These are phyloP conservation scores for Metalampra italica DNA, from an alignment of 2,888 invertebrate genomes.

Conservation along the genomic window DNA sequence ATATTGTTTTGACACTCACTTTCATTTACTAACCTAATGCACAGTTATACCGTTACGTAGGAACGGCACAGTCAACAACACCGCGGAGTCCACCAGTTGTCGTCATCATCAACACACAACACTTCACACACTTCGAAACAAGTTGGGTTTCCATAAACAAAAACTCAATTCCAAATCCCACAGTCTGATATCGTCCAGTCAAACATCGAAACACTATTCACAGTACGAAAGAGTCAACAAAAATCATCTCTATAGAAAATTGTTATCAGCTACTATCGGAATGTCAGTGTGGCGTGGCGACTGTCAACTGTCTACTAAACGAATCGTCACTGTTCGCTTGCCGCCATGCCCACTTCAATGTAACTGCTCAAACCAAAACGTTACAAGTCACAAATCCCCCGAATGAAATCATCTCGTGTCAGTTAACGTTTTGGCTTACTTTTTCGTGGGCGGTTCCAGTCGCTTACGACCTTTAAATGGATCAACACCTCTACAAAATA, in stretches of 20 bases:
- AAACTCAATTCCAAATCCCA: conserved; percentile 16
- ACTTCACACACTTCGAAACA: conserved; percentile 45
- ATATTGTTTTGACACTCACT: conserved; percentile 7
- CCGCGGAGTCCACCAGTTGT: conserved; percentile 19
- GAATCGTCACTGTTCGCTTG: conserved; percentile 72
- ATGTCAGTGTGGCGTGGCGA: conserved; percentile 78
- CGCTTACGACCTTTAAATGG: conserved; percentile 24
- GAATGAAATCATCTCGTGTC: conserved; percentile 16
- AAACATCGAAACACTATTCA: conserved; percentile 38
- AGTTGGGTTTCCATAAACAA: conserved; percentile 20
- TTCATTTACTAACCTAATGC: conserved; percentile 12
- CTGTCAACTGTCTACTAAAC: conserved; percentile 79
- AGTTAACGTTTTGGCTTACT: conserved; percentile 17
- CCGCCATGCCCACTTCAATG: conserved; percentile 74
- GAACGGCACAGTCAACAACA: conserved; percentile 29
- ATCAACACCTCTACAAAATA: conserved; percentile 39
- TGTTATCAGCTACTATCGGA: conserved; percentile 75
- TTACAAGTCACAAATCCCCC: conserved; percentile 19
- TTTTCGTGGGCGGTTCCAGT: conserved; percentile 7
- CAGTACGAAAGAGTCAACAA: conserved; percentile 50
- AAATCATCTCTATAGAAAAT: conserved; percentile 64
- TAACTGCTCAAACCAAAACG: conserved; percentile 22
- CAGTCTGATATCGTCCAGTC: conserved; percentile 20
- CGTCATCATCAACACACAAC: conserved; percentile 56
- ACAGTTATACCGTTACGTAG: conserved; percentile 13